Conservation (phyloP, 2,888 invertebrate genomes). For the Leistus spinibarbis region DNA sequence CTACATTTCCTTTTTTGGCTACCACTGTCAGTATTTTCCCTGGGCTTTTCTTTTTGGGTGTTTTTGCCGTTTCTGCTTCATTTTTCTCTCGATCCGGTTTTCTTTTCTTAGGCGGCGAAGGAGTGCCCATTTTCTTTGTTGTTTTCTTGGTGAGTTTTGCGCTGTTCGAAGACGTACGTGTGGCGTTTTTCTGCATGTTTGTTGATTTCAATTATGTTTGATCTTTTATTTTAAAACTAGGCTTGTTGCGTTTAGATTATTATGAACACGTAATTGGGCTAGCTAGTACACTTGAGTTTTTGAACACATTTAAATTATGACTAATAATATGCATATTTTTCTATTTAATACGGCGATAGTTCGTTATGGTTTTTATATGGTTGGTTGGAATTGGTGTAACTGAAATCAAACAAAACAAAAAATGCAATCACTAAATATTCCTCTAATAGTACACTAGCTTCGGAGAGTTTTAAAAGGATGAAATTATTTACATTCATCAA, state of each 20-base stretch:
- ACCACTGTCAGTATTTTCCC: slow-evolving; percentile 43
- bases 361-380: not conserved
- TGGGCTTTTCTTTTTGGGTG: slow-evolving; percentile 54
- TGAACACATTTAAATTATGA: slow-evolving; percentile 32
- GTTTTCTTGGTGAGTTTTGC: slow-evolving; percentile 41
- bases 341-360: slow-evolving; percentile 13
- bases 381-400: not conserved
- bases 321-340: slow-evolving; percentile 14
- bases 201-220: slow-evolving; percentile 5
- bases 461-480: no score
- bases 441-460: no score
- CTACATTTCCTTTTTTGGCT: slow-evolving; percentile 43
- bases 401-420: not conserved
- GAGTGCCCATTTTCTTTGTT: slow-evolving; percentile 43
- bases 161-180: not conserved
- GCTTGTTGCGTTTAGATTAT: slow-evolving; percentile 34
- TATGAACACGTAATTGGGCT: slow-evolving; percentile 32
- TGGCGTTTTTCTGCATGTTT: slow-evolving; percentile 24
- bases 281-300: slow-evolving; percentile 16
- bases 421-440: not conserved
- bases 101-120: slow-evolving; percentile 46
- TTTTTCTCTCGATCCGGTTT: slow-evolving; percentile 45
- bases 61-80: slow-evolving; percentile 53
- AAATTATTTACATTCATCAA: no score
- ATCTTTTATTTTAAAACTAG: slow-evolving; percentile 16